Evolutionary conservation across 2,113 vertebrate species (phyloP).

Genomic region (Tricholaema leucomelas): DNA sequence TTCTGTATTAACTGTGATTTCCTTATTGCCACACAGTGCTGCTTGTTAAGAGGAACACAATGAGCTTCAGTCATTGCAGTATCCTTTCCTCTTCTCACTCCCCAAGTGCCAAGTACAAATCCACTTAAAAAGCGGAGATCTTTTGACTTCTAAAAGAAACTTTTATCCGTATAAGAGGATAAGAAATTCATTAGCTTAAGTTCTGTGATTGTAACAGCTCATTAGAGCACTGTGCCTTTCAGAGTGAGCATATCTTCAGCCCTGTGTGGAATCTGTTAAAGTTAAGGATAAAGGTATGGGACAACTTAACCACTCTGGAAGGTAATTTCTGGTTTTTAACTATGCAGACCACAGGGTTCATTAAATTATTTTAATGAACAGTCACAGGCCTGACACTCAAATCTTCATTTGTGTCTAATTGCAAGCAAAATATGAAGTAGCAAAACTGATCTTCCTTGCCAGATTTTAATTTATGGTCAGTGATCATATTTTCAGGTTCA

Average conservation of each 20-base stretch:
- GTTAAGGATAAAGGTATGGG: slow-evolving; percentile 34
- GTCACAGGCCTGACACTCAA: background rate
- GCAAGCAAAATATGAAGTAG: slow-evolving; percentile 5
- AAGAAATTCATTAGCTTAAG: slow-evolving; percentile 48
- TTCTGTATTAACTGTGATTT: background rate
- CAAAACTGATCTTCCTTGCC: background rate
- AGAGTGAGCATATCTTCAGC: background rate
- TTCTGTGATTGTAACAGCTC: slow-evolving; percentile 30
- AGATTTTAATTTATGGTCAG: background rate
- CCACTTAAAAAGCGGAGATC: slow-evolving; percentile 9
- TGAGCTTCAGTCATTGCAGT: background rate
- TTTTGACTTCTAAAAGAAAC: slow-evolving; percentile 38
- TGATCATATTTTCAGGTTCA: background rate
- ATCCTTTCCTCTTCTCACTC: background rate
- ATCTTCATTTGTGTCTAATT: slow-evolving; percentile 7
- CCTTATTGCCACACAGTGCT: background rate
- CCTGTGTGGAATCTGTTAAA: background rate
- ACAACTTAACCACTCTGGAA: slow-evolving; percentile 15
- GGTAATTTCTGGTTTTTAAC: slow-evolving; percentile 34
- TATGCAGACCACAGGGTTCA: slow-evolving; percentile 13
- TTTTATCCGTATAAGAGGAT: slow-evolving; percentile 40
- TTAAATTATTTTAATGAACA: slow-evolving; percentile 40
- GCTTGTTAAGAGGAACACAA: background rate
- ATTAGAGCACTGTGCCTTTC: slow-evolving; percentile 29
- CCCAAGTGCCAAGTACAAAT: slow-evolving; percentile 11